Base-by-base conservation (phyloP, 2,888 invertebrate species). In the Troides helena region DNA sequence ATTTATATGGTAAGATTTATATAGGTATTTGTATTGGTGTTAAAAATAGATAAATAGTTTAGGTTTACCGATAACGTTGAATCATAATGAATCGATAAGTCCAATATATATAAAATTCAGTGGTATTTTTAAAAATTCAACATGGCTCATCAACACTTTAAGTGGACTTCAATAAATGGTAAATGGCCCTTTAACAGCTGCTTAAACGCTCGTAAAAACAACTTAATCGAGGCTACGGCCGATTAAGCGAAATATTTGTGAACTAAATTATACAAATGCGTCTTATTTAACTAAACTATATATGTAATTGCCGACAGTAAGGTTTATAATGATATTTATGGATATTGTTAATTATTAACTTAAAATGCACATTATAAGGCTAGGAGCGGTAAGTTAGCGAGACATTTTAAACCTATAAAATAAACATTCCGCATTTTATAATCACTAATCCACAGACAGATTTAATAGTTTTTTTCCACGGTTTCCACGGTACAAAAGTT, bases 101-200 rank as follows among this genome's bases (percentile, higher is more conserved):
- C 18, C n/a, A n/a, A 10, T 21, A 21, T 39, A 39, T 57, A 36
- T 56, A 12, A 65, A 39, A 65, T 56, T 36, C 56, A 39, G 12
- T 10, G 58, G 56, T 23, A 43, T 39, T 21, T 14, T 10, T 57
- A n/a, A 12, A 56, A 12, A 75, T 79, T 77, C 74, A 72, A 76
- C 66, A 68, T 73, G 73, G 73, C 75, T 76, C 77, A 73, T 65
- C n/a, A 74, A 82, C 82, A 80, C 79, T 80, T 75, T 81, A 84
- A 81, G 77, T 81, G 85, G 83, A 83, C 80, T 80, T 78, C 80
- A 78, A 82, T 84, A 81, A 85, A 84, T 83, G 80, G 78, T 87
- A 87, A 89, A 87, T 85, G 83, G 75, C 76, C 74, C 77, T 30
- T 81, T 80, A 85, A 85, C 82, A 82, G 80, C 79, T 82, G 79